phyloP scores from a whole-genome alignment of 2,888 invertebrate genomes.

The Dorcus hopei region DNA sequence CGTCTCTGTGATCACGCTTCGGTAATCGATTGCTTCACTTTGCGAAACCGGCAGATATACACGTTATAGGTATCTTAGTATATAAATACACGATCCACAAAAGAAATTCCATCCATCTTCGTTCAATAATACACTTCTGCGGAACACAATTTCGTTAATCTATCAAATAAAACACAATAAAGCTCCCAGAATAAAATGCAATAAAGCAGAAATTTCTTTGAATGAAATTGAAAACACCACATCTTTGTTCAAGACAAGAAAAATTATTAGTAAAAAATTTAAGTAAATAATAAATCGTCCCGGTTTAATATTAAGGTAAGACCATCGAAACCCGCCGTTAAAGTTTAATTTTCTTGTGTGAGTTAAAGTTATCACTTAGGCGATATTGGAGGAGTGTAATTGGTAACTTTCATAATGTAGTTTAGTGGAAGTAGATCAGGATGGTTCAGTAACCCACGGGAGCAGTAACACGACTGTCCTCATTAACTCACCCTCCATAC shows the following conservation, averaged over 20 bases:
- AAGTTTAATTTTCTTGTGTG: too few relatives aligned
- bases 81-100: constrained; percentile 1
- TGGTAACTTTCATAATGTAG: constrained; percentile 4
- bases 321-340: too few relatives aligned
- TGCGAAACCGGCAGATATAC: constrained; percentile 18
- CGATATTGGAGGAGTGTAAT: neutral
- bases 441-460: constrained; percentile 20
- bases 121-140: too few relatives aligned
- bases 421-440: constrained; percentile 13
- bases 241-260: too few relatives aligned
- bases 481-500: constrained; percentile 18
- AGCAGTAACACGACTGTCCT: constrained; percentile 22
- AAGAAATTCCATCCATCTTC: neutral
- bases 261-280: too few relatives aligned
- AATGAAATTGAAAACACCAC: too few relatives aligned
- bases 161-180: too few relatives aligned
- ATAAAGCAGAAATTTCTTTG: too few relatives aligned
- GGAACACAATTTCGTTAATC: too few relatives aligned
- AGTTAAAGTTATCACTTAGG: neutral
- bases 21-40: constrained; percentile 32
- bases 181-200: too few relatives aligned
- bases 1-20: constrained; percentile 33
- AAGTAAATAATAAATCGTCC: too few relatives aligned
- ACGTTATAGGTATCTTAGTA: constrained; percentile 11
- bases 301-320: too few relatives aligned